Evolutionary conservation across 2,888 invertebrate species (phyloP), one percentile per base, ranked within the genome.

Genomic region (Ormyrus pomaceus): DNA sequence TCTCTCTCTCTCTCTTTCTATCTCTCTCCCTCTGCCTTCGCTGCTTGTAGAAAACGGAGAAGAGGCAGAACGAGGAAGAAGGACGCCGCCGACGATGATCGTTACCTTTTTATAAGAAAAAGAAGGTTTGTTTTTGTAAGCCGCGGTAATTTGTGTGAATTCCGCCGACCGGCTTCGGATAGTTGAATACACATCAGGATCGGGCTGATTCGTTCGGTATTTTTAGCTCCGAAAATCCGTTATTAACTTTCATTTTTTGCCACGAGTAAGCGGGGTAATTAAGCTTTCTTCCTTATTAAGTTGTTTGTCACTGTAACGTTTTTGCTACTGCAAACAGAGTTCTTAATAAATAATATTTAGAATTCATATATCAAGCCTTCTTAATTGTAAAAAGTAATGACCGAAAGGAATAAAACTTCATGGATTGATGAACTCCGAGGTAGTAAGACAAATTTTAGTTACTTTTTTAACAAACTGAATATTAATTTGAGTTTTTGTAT

Each of bases 51-150:
- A 70, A 70, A 70, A 50, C 59, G n/a, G 68, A 58, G 62, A 72
- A 50, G 68, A 59, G 19, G 45, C 46, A 45, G 34, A 77, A 56
- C 53, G 65, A 56, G 58, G 66, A 59, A 48, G 59, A 59, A 59
- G 55, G 62, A 53, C 13, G 11, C n/a, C 2, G 50, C 11, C 8
- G 34, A 59, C 8, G 7, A n/a, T 56, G 53, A 3, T 10, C 70
- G n/a, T 34, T 3, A 56, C 58, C 51, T 48, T 70, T 70, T 46
- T 7, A n/a, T 19, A 19, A 19, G 19, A 19, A 19, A 19, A 19
- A 19, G 19, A 19, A 61, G 61, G 72, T 66, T 78, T 78, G 64
- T 72, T 78, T 78, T 78, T 72, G 46, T 19, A 56, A 34, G 46
- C 1, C 10, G 59, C 61, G 53, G 34, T 46, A 51, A 71, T 58